Evolutionary conservation across 2,888 invertebrate species (phyloP), one percentile per base, ranked within the genome.

Genomic region (Papilio demoleus): DNA sequence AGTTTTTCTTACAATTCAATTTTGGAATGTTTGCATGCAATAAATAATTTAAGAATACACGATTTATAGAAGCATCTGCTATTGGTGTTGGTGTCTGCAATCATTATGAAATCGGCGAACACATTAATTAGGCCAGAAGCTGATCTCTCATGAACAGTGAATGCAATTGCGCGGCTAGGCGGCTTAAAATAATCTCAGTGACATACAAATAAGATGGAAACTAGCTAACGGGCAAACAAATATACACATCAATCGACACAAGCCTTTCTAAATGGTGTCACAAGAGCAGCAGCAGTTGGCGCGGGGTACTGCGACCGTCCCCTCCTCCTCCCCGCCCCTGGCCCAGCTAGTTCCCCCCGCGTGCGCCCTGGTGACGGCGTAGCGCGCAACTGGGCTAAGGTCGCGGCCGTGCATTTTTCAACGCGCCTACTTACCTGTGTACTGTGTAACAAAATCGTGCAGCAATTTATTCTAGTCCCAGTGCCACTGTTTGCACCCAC

Each of bases 371-470:
- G 50, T 47, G 58, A 34, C 64, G 70, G 70, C 76, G 77, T 75
- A 78, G 80, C 78, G 76, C 70, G 73, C 81, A 88, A 85, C 80
- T 88, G 78, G 88, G 90, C 87, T 88, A 90, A 91, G 90, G 90
- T 86, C 88, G 84, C 78, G 75, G 73, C 77, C 78, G 81, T 85
- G 83, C 86, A 86, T 88, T 88, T 89, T 89, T 85, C 82, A 85
- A 78, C 78, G 79, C 77, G 75, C 71, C 72, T 74, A 76, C 73
- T 74, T 75, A 72, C 70, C 70, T 73, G 72, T 73, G 70, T 76
- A 76, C 70, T 73, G 72, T 74, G 71, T 77, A 76, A 75, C 71
- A 71, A 73, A 74, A 76, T 68, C 38, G 68, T 74, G 73, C 72
- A 73, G 60, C 63, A 42, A 71, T 71, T 72, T 70, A 72, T 73